Evolutionary conservation across 2,888 invertebrate species (phyloP).

Genomic region (Helicoverpa assulta): DNA sequence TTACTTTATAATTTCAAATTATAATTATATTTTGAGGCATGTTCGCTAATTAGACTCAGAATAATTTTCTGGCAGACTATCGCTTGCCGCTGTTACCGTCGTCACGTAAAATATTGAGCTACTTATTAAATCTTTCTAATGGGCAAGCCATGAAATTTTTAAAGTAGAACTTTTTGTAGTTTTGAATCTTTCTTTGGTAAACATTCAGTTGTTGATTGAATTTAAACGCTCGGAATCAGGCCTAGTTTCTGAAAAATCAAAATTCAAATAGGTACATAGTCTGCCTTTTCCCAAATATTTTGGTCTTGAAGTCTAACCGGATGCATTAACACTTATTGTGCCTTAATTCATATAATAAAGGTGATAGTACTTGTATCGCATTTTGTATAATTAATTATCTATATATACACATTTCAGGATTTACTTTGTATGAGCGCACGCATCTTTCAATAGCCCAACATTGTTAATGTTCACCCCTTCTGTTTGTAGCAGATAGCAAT

Average conservation of each 20-base stretch:
- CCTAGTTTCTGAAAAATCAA: no score
- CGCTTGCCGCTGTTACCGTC: conserved; percentile 35
- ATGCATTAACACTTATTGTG: no score
- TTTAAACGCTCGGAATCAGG: no score
- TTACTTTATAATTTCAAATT: conserved; percentile 83
- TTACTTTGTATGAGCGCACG: not conserved
- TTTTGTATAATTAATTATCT: no score
- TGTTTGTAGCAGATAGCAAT: conserved; percentile 48
- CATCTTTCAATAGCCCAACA: conserved; percentile 4
- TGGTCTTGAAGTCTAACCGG: no score
- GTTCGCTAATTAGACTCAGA: conserved; percentile 81
- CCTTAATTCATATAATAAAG: no score
- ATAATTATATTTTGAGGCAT: conserved; percentile 82
- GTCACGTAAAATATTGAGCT: conserved; percentile 56
- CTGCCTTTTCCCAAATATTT: no score
- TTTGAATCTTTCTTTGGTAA: no score
- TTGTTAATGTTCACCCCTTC: conserved; percentile 44
- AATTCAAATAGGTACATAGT: no score
- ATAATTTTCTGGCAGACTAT: conserved; percentile 68
- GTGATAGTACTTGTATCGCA: no score
- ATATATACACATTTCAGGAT: not conserved
- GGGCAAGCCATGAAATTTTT: conserved; percentile 15
- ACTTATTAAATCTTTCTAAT: conserved; percentile 38
- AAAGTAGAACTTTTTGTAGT: no score
- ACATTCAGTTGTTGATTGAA: no score